phyloP scores from a whole-genome alignment of 2,888 invertebrate genomes.

The Micoletzkya japonica region DNA sequence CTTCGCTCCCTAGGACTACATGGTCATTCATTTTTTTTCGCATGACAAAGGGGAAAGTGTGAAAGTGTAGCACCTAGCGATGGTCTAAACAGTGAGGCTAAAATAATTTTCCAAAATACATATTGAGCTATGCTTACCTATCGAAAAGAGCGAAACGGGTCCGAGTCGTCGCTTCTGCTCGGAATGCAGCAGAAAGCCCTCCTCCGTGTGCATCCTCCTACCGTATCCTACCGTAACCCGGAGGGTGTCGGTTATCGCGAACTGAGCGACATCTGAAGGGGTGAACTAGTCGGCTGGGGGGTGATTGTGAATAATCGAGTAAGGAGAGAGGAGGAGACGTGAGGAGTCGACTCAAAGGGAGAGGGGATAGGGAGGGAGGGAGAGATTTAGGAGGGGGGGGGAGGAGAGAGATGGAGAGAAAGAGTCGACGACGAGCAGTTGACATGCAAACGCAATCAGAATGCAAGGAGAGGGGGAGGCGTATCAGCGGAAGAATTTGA shows the following conservation, averaged over 20 bases:
- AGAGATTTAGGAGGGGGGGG: neutral
- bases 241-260: neutral
- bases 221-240: neutral
- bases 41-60: neutral
- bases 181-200: conserved; percentile 21
- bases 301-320: neutral
- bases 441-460: no score
- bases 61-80: neutral
- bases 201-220: neutral
- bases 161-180: conserved; percentile 28
- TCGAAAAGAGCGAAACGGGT: conserved; percentile 27
- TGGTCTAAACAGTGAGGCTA: no score
- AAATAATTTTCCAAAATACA: no score
- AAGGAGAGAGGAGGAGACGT: neutral
- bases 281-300: neutral
- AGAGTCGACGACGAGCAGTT: no score
- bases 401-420: neutral
- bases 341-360: conserved; percentile 1
- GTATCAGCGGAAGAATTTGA: no score
- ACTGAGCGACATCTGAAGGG: neutral
- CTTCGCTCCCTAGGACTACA: no score
- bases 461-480: no score
- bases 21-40: no score
- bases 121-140: neutral
- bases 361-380: neutral